Evolutionary conservation across 2,888 invertebrate species (phyloP).

Genomic region (Aradus depressus): DNA sequence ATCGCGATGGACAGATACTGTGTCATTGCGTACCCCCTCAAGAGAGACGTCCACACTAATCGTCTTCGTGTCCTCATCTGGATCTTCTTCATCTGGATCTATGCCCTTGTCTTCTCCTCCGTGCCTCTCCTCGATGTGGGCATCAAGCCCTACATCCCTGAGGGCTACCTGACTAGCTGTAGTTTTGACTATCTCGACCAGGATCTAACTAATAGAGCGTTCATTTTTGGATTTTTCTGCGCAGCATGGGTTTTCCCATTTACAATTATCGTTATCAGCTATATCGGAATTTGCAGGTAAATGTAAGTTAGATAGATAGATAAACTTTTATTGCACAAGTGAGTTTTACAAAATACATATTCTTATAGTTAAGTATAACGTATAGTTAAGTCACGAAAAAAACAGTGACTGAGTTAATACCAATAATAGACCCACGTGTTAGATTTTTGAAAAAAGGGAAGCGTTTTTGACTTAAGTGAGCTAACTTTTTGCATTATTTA

Average conservation of each 20-base stretch:
- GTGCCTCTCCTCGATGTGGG: slow-evolving; percentile 60
- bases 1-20: slow-evolving; percentile 72
- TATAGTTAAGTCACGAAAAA: no score
- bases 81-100: slow-evolving; percentile 58
- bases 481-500: no score
- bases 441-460: no score
- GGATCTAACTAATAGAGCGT: slow-evolving; percentile 48
- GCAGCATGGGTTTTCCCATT: slow-evolving; percentile 68
- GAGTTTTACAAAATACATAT: no score
- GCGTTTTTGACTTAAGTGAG: no score
- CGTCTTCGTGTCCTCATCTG: slow-evolving; percentile 49
- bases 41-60: slow-evolving; percentile 52
- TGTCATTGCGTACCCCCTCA: slow-evolving; percentile 68
- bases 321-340: no score
- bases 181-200: slow-evolving; percentile 71
- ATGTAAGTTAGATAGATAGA: no score
- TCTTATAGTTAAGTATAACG: no score
- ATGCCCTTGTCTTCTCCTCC: slow-evolving; percentile 55
- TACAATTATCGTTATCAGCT: slow-evolving; percentile 57
- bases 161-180: slow-evolving; percentile 65
- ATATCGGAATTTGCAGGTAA: slow-evolving; percentile 56
- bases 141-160: slow-evolving; percentile 65
- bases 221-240: slow-evolving; percentile 62
- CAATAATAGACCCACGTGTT: no score
- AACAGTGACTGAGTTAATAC: no score